These are phyloP conservation scores for Sesamia inferens DNA, from an alignment of 2,888 invertebrate species.

Conservation along the genomic window DNA sequence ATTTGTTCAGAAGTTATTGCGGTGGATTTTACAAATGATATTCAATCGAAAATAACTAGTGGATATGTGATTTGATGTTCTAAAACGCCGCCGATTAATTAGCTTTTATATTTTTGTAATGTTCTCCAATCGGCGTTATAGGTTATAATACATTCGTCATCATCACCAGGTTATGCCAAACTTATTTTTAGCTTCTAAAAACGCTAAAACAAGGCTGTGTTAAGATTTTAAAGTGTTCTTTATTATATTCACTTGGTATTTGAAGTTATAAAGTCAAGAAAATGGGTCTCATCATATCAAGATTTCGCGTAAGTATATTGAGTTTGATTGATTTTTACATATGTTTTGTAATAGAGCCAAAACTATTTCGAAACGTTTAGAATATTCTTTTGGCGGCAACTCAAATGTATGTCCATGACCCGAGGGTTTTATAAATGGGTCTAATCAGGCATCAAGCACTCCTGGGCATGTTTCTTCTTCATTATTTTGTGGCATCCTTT, in stretches of 20 bases:
- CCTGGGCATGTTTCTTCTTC: slow-evolving; percentile 34
- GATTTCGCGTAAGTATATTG: slow-evolving; percentile 91
- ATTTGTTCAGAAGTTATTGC: slow-evolving; percentile 59
- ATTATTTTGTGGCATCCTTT: slow-evolving; percentile 37
- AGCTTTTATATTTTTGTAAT: slow-evolving; percentile 67
- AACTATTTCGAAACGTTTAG: slow-evolving; percentile 81
- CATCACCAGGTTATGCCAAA: slow-evolving; percentile 83
- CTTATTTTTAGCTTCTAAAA: slow-evolving; percentile 82
- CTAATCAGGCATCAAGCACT: slow-evolving; percentile 35
- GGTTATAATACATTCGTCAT: slow-evolving; percentile 84
- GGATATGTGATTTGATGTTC: slow-evolving; percentile 59
- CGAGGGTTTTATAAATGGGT: slow-evolving; percentile 63
- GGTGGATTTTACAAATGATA: slow-evolving; percentile 55
- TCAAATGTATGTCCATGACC: slow-evolving; percentile 83
- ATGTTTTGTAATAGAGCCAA: slow-evolving; percentile 82
- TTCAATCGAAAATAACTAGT: slow-evolving; percentile 57
- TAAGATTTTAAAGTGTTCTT: slow-evolving; percentile 71
- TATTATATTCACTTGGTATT: slow-evolving; percentile 59
- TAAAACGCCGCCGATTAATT: slow-evolving; percentile 48
- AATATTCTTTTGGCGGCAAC: slow-evolving; percentile 81
- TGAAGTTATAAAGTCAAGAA: slow-evolving; percentile 67
- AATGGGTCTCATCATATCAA: slow-evolving; percentile 92
- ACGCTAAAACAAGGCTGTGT: slow-evolving; percentile 72
- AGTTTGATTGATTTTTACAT: slow-evolving; percentile 67
- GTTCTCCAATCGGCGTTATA: slow-evolving; percentile 74